Evolutionary conservation across 2,113 vertebrate genomes (phyloP), one percentile per base, ranked within the genome.

Genomic region (Colistium nudipinnis): DNA sequence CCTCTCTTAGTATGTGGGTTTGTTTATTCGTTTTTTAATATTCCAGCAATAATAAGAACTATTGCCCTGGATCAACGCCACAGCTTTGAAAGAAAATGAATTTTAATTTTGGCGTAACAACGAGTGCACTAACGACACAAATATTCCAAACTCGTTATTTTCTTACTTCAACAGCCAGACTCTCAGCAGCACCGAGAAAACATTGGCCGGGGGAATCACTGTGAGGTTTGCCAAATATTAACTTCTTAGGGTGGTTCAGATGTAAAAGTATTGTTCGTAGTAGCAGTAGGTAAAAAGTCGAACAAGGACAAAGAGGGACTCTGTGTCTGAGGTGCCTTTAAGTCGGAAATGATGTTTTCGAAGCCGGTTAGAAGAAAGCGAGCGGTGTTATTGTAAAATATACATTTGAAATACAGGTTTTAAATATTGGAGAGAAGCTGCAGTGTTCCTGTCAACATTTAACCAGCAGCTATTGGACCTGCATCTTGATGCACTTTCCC

Each of bases 21-120:
- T 52, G 13, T 35, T n/a, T 52, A 12, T 71, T 14, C 24, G 53
- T 64, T 31, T 17, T 64, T 31, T 17, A 49, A 48, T 43, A 41
- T 47, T 68, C 25, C 38, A 49, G 52, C 62, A 52, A 39, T 49
- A 56, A 64, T 48, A 39, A 61, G 36, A 13, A 17, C 14, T 17
- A 13, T 63, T 16, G 25, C 68, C 36, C 33, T 74, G 56, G 45
- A 62, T 70, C 33, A 61, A 36, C 25, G 16, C 17, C 17, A n/a
- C 7, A 8, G 17, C 39, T 43, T 7, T 43, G 17, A 53, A 22
- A 48, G 11, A 4, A 60, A 30, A n/a, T 35, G 22, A 52, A 28
- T n/a, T 48, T 43, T 59, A 65, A 62, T 47, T 63, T 44, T 16
- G 7, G 44, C 3, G 2, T 6, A 45, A 36, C 6, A 43, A 11